Evolutionary conservation across 2,113 vertebrate species (phyloP), one percentile per base, ranked within the genome.

Genomic region (Nycticorax nycticorax): DNA sequence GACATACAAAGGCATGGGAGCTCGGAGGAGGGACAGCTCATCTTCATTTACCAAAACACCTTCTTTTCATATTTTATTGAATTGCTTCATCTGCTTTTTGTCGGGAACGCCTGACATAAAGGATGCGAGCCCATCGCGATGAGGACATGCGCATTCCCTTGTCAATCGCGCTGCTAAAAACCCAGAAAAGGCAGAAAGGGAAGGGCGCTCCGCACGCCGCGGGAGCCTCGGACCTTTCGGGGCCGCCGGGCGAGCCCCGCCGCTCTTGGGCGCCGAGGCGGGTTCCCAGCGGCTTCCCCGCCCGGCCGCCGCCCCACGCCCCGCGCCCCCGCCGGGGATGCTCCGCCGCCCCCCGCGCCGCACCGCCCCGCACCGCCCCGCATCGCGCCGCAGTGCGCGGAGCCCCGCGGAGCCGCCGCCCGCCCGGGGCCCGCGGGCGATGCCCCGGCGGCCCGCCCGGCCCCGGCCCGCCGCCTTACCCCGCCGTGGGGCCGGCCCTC

Each of bases 71-170:
- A 4, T 64, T 45, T 35, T 7, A 53, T 28, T 9, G 3, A 12
- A 16, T 10, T 0, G 47, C 56, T 76, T n/a, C 41, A 2, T 33
- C 50, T 12, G 1, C 50, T n/a, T 55, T 55, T n/a, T 78, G 39
- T 3, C 48, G 8, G 27, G 33, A 47, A 22, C 43, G 73, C 73
- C 83, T 7, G 69, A 2, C 72, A 21, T 18, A 17, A 41, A 30
- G 76, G 84, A 26, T 48, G 94, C 28, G 53, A 35, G 60, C 76
- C 4, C 80, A 35, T 9, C 24, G 52, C 28, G 9, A 7, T 4
- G 4, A 20, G 4, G 2, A 2, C 41, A 4, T 1, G 4, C 24
- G 60, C 76, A 2, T 19, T 8, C 56, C 68, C 78, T 14, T 3
- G 37, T 2, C 6, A 20, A 45, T 27, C 33, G 59, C 66, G 23